Percentiles rank a stretch among this genome's conserved stretches.
phyloP scores from a whole-genome alignment of 2,888 invertebrate genomes.

The Plebejus melissa region DNA sequence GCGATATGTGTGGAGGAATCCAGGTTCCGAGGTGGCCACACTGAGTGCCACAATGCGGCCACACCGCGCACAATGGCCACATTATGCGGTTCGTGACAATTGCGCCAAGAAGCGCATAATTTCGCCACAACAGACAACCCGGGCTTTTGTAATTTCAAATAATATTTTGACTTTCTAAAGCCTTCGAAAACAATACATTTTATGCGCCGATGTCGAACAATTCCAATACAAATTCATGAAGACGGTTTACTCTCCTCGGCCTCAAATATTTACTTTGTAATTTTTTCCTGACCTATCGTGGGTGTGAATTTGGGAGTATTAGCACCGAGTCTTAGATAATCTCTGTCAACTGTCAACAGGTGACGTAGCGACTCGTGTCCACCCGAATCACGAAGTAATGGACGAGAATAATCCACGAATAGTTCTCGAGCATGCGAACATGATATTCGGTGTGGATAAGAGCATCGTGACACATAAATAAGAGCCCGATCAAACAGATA shows the following conservation, averaged over 20 bases:
- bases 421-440: not conserved
- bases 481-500: conserved; percentile 15
- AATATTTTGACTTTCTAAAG: conserved; percentile 25
- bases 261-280: not conserved
- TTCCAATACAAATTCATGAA: conserved; percentile 9
- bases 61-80: conserved; percentile 28
- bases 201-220: not conserved
- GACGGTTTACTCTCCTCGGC: not conserved
- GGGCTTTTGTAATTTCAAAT: conserved; percentile 14
- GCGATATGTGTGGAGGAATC: conserved; percentile 56
- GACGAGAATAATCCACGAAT: not conserved
- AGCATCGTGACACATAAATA: conserved; percentile 18
- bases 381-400: not conserved
- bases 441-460: not conserved
- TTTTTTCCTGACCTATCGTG: conserved; percentile 8
- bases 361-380: not conserved
- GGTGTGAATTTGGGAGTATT: not conserved
- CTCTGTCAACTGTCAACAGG: not conserved
- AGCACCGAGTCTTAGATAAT: not conserved
- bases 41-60: conserved; percentile 29
- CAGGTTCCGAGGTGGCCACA: conserved; percentile 33
- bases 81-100: conserved; percentile 27
- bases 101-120: conserved; percentile 20
- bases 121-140: conserved; percentile 18
- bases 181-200: conserved; percentile 3